Base-by-base conservation (phyloP, 2,797 vertebrate genomes). In the Lepilemur septentrionalis region DNA sequence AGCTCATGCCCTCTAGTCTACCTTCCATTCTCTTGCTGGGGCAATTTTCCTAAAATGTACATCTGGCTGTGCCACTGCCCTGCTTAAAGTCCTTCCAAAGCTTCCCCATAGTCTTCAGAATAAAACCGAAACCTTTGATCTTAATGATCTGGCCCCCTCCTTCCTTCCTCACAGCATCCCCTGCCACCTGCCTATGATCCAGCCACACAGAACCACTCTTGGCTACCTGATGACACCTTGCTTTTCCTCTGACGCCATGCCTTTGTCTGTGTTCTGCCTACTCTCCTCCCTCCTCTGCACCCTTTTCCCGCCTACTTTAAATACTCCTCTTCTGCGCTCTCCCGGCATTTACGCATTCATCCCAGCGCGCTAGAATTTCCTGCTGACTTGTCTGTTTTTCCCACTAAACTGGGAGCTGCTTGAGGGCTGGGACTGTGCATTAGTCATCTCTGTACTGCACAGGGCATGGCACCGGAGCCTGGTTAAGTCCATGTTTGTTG, bases 401-500 rank as follows among this genome's bases (percentile, higher is more conserved):
- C 75, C 4, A 32, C 28, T 93, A 91, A 94, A 91, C 50, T 82
- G 50, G 89, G 81, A 95, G 89, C 82, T 69, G 38, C 57, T 89
- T 94, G 79, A 86, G 52, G 69, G 78, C 46, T 23, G 70, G 63
- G 52, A 81, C 41, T 61, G 25, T 57, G 72, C 32, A 41, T 89
- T 84, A 61, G 52, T 92, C 50, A 94, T 73, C 35, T 81, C 79
- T 12, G 2, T 50, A 28, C 20, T 94, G 35, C 32, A 59, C 82
- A 83, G 89, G 83, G 63, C 11, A 1, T 28, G 70, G 46, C 63
- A 72, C 35, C 35, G 41, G 59, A 61, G 52, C 18, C 63, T 79
- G 32, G 61, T 89, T 75, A 73, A 95, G 57, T 69, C 73, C 22
- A 11, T 35, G 86, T 91, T 97, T 97, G 94, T 96, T 6, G 81